phyloP scores from a whole-genome alignment of 2,888 invertebrate species.

The Trissolcus japonicus region DNA sequence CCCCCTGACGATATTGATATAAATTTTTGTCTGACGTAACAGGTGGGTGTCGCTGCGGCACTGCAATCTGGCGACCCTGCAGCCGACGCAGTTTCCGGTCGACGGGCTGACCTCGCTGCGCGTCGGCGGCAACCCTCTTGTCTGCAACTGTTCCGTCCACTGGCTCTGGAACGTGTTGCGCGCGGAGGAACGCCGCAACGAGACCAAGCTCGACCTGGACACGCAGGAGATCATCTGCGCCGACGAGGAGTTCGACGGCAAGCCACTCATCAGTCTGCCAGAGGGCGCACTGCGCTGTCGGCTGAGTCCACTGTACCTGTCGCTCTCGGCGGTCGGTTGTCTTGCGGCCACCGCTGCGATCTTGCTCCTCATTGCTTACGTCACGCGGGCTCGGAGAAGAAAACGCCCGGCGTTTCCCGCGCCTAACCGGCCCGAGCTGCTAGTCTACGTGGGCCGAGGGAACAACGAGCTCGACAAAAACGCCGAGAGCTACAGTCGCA shows the following conservation, averaged over 20 bases:
- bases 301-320: conserved; percentile 71
- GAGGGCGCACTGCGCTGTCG: conserved; percentile 71
- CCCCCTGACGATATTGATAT: conserved; percentile 21
- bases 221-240: conserved; percentile 70
- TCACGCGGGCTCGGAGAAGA: conserved; percentile 69
- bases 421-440: conserved; percentile 71
- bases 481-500: conserved; percentile 69
- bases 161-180: conserved; percentile 89
- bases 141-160: conserved; percentile 90
- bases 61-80: conserved; percentile 85
- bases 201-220: conserved; percentile 73
- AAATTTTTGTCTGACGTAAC: conserved; percentile 41
- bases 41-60: conserved; percentile 84
- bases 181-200: conserved; percentile 72
- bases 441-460: conserved; percentile 73
- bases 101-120: conserved; percentile 86
- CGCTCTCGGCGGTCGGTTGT: conserved; percentile 73
- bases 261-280: conserved; percentile 68
- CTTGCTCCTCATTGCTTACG: conserved; percentile 71
- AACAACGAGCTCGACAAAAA: conserved; percentile 69
- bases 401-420: conserved; percentile 69
- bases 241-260: conserved; percentile 73
- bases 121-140: conserved; percentile 88
- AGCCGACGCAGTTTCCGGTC: conserved; percentile 88
- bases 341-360: conserved; percentile 70